Percentiles rank a stretch among this genome's conserved stretches.
Evolutionary conservation across 2,113 vertebrate genomes (phyloP).

Genomic region (human): GRCh38 chr1:248852001-248852500

Average conservation of each 20-base stretch:
- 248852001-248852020: background rate
- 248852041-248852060: background rate
- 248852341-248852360: background rate
- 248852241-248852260: background rate
- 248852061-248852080: background rate
- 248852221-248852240: background rate
- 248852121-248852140: background rate
- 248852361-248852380: too few relatives aligned
- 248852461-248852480: background rate
- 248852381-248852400: background rate
- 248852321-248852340: background rate
- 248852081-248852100: accelerated
- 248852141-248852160: too few relatives aligned
- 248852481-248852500: background rate
- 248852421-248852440: background rate
- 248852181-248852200: background rate
- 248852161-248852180: background rate
- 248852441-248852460: accelerated
- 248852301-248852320: background rate
- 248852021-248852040: background rate
- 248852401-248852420: background rate
- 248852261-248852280: background rate
- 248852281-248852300: background rate
- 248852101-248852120: background rate
- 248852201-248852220: background rate